Percentiles rank a stretch among this genome's conserved stretches.
Conservation (phyloP, 1,140 invertebrate species). For the Bombyx mandarina region DNA sequence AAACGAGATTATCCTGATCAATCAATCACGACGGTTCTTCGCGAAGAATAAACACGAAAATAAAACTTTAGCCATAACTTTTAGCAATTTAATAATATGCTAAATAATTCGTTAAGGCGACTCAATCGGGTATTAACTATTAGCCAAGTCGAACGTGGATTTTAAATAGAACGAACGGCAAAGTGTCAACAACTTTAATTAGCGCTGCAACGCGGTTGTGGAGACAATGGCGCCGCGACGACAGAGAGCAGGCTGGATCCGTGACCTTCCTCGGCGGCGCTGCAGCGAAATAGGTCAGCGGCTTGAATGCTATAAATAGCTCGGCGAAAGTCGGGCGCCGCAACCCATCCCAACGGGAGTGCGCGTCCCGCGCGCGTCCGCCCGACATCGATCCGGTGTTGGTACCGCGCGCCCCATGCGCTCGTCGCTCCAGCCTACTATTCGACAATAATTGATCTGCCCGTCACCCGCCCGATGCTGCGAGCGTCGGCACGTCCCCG, state of each 20-base stretch:
- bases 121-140: constrained; percentile 1
- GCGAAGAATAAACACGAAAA: too few relatives aligned
- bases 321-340: constrained; percentile 64
- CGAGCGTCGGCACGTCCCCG: background rate
- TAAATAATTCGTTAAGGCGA: background rate
- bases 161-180: constrained; percentile 18
- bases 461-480: constrained; percentile 10
- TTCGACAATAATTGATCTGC: constrained; percentile 42
- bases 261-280: constrained; percentile 65
- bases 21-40: too few relatives aligned
- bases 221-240: constrained; percentile 65
- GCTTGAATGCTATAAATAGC: constrained; percentile 69
- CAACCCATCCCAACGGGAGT: constrained; percentile 45
- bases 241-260: constrained; percentile 61
- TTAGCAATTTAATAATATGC: background rate
- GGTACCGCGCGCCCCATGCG: constrained; percentile 22
- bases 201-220: constrained; percentile 60
- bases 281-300: constrained; percentile 69
- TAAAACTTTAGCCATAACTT: background rate
- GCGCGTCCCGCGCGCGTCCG: constrained; percentile 32
- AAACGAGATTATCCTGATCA: too few relatives aligned
- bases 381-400: constrained; percentile 48
- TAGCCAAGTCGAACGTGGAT: background rate
- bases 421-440: constrained; percentile 28
- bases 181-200: constrained; percentile 69